A percentile compares a stretch with the other conserved stretches of the same genome.
Evolutionary conservation across 2,888 invertebrate species (phyloP).

Genomic region (Caenorhabditis becei): DNA sequence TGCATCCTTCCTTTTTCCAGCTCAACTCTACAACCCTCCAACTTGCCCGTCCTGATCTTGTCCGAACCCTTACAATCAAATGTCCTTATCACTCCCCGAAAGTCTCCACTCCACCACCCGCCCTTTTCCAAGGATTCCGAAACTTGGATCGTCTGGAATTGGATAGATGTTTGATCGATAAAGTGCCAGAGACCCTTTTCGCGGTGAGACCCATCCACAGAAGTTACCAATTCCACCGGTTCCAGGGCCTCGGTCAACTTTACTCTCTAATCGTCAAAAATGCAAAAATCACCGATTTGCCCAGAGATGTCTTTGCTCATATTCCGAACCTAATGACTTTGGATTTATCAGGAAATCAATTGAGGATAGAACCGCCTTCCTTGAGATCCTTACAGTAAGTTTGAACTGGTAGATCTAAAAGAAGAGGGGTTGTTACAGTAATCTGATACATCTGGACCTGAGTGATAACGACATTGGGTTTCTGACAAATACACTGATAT

Average conservation of each 20-base stretch:
- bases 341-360: conserved; percentile 73
- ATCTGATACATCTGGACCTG: conserved; percentile 72
- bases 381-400: conserved; percentile 65
- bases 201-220: too few species aligned
- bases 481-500: conserved; percentile 69
- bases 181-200: conserved; percentile 67
- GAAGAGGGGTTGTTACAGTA: conserved; percentile 55
- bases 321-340: conserved; percentile 75
- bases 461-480: conserved; percentile 70
- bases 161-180: conserved; percentile 71
- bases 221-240: too few species aligned
- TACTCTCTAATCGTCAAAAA: conserved; percentile 74
- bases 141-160: conserved; percentile 74
- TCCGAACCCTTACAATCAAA: conserved; percentile 74
- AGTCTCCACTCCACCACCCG: conserved; percentile 66
- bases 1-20: conserved; percentile 63
- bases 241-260: conserved; percentile 72
- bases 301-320: conserved; percentile 69
- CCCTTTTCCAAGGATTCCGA: conserved; percentile 72
- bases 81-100: conserved; percentile 71
- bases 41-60: conserved; percentile 69
- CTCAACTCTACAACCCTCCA: conserved; percentile 70
- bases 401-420: background rate
- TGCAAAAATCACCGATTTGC: conserved; percentile 70
- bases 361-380: conserved; percentile 72